Base-by-base conservation (phyloP, 1,140 invertebrate genomes). In the Lasaia peninsularis region DNA sequence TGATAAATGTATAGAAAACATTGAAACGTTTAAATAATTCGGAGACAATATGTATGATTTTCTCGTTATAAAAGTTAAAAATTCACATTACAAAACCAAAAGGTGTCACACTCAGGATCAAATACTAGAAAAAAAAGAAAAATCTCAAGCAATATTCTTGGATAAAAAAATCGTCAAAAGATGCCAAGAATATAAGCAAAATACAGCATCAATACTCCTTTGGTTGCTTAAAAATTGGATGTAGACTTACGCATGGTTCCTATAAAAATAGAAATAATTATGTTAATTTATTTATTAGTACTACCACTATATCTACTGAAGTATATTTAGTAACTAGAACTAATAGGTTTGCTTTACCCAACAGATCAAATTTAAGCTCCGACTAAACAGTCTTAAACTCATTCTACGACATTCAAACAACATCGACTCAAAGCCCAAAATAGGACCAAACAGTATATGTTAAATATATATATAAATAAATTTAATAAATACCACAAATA, bases 241-340 rank as follows among this genome's bases (percentile, higher is more conserved):
- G 61, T 70, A 52, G 57, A 88, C 82, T 88, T 88, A 88, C 85
- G 80, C 85, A 80, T 88, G 85, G 75, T 88, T 88, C 85, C 85
- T 88, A 86, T 83, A 88, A 86, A 81, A 83, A 83, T 78, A 85
- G 71, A 86, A 84, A 67, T 58, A 67, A 24, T 34, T 34, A 16
- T 67, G 65, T 67, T 67, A 67, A 67, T 60, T 50, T 58, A 18
- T 31, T 32, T 56, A 65, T 61, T 68, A 60, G 57, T 55, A 57
- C 51, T 58, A 60, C 52, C 59, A 9, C 16, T 44, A 44, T 48
- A 48, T 48, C 44, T 61, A 69, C 56, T 33, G 59, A 56, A 49
- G 28, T 16, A 21, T 35, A 37, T 35, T 35, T 58, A 49, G 40
- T 51, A 52, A 24, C 56, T 52, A 51, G 37, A 7, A n/a, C 44